A percentile compares a stretch with the other conserved stretches of the same genome.
Evolutionary conservation across 2,113 vertebrate genomes (phyloP).

Genomic region (Sebastes schlegelii): DNA sequence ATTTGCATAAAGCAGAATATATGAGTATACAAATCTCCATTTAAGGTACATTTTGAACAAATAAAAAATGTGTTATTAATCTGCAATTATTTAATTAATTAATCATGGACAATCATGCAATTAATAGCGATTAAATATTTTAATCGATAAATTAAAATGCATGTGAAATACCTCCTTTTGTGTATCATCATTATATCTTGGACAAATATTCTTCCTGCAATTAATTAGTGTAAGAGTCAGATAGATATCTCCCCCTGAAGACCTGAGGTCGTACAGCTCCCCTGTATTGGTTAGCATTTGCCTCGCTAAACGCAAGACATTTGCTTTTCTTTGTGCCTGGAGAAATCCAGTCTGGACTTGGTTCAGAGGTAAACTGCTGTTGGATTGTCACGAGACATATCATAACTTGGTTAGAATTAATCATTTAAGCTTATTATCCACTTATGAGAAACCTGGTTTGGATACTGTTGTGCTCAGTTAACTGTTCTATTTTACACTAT

Average conservation of each 20-base stretch:
- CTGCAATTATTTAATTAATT: too few relatives aligned
- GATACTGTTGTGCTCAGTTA: too few relatives aligned
- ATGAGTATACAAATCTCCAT: too few relatives aligned
- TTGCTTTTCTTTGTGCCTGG: not conserved
- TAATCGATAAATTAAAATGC: too few relatives aligned
- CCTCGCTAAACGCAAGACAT: not conserved
- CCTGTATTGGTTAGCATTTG: not conserved
- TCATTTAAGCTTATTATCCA: slow-evolving; percentile 36
- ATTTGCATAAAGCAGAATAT: too few relatives aligned
- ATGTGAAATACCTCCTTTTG: too few relatives aligned
- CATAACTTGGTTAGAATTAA: slow-evolving; percentile 18
- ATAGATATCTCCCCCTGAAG: not conserved
- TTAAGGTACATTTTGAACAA: too few relatives aligned
- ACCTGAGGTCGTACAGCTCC: not conserved
- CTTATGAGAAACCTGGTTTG: not conserved
- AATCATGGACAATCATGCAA: too few relatives aligned
- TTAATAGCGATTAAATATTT: too few relatives aligned
- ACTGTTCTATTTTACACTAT: too few relatives aligned
- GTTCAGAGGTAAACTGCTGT: not conserved
- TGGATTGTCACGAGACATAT: not conserved
- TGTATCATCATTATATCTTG: too few relatives aligned
- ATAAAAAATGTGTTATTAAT: too few relatives aligned
- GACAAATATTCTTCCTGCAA: not conserved
- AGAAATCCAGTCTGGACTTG: not conserved
- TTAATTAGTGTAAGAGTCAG: not conserved